Evolutionary conservation across 2,797 vertebrate species (phyloP).

Genomic region (Clarias laeviceps): DNA sequence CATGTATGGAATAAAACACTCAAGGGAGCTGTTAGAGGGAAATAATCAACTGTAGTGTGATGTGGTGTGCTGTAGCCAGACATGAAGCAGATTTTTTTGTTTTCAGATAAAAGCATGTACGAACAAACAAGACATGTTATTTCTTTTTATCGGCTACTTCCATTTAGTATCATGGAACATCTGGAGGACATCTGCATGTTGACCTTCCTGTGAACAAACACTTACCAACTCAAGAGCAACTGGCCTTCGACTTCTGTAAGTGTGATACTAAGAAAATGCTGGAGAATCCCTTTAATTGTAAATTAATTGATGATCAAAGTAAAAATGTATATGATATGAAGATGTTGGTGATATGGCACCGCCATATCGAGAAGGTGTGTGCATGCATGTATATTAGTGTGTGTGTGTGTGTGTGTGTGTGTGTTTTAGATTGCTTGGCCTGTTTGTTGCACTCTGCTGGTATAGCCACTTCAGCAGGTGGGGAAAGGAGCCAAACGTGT

Average conservation of each 20-base stretch:
- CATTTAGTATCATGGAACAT: too few relatives aligned
- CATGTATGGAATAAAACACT: not conserved
- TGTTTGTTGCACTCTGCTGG: constrained; percentile 34
- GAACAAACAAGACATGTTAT: not conserved
- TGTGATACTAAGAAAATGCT: not conserved
- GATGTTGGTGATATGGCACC: constrained; percentile 34
- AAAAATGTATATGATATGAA: constrained; percentile 24
- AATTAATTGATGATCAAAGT: constrained; percentile 9
- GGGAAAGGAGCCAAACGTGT: constrained; percentile 46
- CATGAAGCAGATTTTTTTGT: not conserved
- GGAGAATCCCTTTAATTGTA: not conserved
- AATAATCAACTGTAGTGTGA: not conserved
- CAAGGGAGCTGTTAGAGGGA: not conserved
- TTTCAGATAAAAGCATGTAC: not conserved
- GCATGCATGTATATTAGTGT: constrained; percentile 44
- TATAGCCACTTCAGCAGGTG: constrained; percentile 49
- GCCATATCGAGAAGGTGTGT: constrained; percentile 33
- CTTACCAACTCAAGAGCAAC: not conserved
- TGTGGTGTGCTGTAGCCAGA: not conserved
- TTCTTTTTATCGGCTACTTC: not conserved
- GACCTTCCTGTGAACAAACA: not conserved
- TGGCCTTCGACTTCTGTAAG: not conserved
- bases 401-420: constrained; percentile 40
- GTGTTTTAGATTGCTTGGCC: constrained; percentile 50
- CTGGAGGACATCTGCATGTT: not conserved